Percentiles rank a stretch among this genome's conserved stretches.
Conservation (phyloP, 2,888 invertebrate species). For the Meteorus cinctellus region DNA sequence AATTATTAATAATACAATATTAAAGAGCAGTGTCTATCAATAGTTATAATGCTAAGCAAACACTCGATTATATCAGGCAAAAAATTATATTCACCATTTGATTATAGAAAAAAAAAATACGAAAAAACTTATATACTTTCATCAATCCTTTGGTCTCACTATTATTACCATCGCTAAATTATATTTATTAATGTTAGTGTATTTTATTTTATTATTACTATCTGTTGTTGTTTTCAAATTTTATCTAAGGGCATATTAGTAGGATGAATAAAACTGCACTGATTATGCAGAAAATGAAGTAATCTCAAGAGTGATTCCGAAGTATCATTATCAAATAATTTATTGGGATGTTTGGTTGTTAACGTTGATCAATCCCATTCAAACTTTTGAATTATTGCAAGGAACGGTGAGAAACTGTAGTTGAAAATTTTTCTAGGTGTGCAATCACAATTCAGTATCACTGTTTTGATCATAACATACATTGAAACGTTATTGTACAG, state of each 20-base stretch:
- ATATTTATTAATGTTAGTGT: slow-evolving; percentile 8
- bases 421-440: not conserved
- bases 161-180: not conserved
- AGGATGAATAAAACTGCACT: not conserved
- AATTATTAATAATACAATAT: slow-evolving; percentile 59
- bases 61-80: slow-evolving; percentile 45
- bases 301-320: not conserved
- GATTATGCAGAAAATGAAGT: not conserved
- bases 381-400: slow-evolving; percentile 1
- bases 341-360: slow-evolving; percentile 49
- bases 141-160: not conserved
- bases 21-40: slow-evolving; percentile 55
- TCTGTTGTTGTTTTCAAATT: slow-evolving; percentile 1
- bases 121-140: slow-evolving; percentile 52
- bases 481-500: not conserved
- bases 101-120: not conserved
- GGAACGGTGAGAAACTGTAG: not conserved
- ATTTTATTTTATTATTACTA: not conserved
- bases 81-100: not conserved
- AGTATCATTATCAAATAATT: slow-evolving; percentile 59
- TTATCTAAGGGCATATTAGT: slow-evolving; percentile 2
- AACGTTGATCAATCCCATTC: slow-evolving; percentile 56
- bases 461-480: not conserved
- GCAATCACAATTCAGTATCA: not conserved
- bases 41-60: slow-evolving; percentile 51